Conservation (phyloP, 2,113 vertebrate genomes). For the Amazona vittata region DNA sequence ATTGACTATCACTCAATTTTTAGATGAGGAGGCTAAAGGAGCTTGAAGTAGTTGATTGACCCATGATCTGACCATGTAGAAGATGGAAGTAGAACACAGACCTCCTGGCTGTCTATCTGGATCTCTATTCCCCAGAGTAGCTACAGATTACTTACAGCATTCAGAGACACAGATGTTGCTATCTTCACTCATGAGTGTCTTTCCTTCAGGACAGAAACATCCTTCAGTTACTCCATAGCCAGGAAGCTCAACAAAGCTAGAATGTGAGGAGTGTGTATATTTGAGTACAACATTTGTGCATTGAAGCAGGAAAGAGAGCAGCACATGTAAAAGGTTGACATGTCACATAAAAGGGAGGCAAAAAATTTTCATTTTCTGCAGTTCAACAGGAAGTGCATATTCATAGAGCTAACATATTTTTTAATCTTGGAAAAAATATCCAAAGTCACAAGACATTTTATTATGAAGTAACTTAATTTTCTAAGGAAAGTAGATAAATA, state of each 20-base stretch:
- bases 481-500: neutral
- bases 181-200: slow-evolving; percentile 55
- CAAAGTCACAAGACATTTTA: neutral
- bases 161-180: slow-evolving; percentile 69
- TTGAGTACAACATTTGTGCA: neutral
- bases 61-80: neutral
- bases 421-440: neutral
- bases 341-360: neutral
- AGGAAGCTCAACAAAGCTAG: slow-evolving; percentile 27
- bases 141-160: slow-evolving; percentile 74
- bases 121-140: neutral
- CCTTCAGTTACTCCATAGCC: slow-evolving; percentile 76
- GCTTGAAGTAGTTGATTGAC: neutral
- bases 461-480: neutral
- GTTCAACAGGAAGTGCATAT: neutral
- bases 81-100: neutral
- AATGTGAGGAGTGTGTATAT: neutral
- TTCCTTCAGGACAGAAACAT: slow-evolving; percentile 83
- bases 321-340: neutral
- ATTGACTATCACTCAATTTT: neutral
- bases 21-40: neutral
- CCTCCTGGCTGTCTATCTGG: neutral
- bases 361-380: neutral
- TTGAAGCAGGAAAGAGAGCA: neutral
- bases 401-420: neutral